These are phyloP conservation scores for Amphipoea lucens DNA, from an alignment of 2,888 invertebrate species.

Conservation along the genomic window DNA sequence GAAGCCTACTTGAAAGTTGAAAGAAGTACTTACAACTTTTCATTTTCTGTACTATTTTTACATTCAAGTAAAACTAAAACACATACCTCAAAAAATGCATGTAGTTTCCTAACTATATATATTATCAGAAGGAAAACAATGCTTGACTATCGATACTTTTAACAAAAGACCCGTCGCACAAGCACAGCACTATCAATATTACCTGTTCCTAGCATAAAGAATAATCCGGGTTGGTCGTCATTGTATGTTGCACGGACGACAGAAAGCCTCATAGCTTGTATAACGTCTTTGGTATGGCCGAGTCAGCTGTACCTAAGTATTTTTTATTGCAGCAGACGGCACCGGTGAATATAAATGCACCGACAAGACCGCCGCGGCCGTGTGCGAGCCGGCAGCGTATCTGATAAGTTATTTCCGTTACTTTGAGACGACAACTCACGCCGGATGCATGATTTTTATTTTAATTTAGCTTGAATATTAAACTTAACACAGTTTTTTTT, in stretches of 20 bases:
- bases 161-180: slow-evolving; percentile 7
- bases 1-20: no score
- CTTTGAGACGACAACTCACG: slow-evolving; percentile 72
- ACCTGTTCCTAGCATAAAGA: slow-evolving; percentile 86
- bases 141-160: slow-evolving; percentile 60
- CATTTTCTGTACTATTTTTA: neutral
- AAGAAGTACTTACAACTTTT: neutral
- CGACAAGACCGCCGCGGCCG: slow-evolving; percentile 56
- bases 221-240: slow-evolving; percentile 85
- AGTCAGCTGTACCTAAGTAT: slow-evolving; percentile 75
- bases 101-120: neutral
- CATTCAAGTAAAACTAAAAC: neutral
- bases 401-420: slow-evolving; percentile 88
- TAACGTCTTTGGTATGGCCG: slow-evolving; percentile 76
- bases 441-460: slow-evolving; percentile 72
- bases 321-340: slow-evolving; percentile 69
- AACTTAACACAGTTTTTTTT: slow-evolving; percentile 30
- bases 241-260: slow-evolving; percentile 82
- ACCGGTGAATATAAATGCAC: slow-evolving; percentile 72
- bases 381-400: slow-evolving; percentile 74
- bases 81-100: no score
- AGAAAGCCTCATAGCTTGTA: slow-evolving; percentile 81
- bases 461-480: slow-evolving; percentile 55
- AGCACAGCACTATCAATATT: slow-evolving; percentile 80
- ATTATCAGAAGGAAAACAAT: slow-evolving; percentile 7